Evolutionary conservation across 2,113 vertebrate species (phyloP).

Genomic region (Xenopus tropicalis): UCB_Xtro_10.0 CM004445.2:23220501-23221000

Average conservation of each 20-base stretch:
- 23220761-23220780: constrained; percentile 24
- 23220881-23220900: constrained; percentile 58
- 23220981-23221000: background rate
- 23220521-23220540: background rate
- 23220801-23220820: constrained; percentile 57
- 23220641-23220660: background rate
- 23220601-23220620: background rate
- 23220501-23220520: background rate
- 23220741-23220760: background rate
- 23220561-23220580: background rate
- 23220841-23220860: background rate
- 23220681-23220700: background rate
- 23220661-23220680: background rate
- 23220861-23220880: background rate
- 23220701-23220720: background rate
- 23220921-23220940: background rate
- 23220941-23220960: background rate
- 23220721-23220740: background rate
- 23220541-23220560: background rate
- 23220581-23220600: background rate
- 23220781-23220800: constrained; percentile 66
- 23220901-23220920: constrained; percentile 43
- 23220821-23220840: constrained; percentile 56
- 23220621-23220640: background rate
- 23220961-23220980: constrained; percentile 5